Percentiles rank a stretch among this genome's conserved stretches.
These are phyloP conservation scores for Macrotis lagotis DNA, from an alignment of 2,113 vertebrate genomes.

Conservation along the genomic window DNA sequence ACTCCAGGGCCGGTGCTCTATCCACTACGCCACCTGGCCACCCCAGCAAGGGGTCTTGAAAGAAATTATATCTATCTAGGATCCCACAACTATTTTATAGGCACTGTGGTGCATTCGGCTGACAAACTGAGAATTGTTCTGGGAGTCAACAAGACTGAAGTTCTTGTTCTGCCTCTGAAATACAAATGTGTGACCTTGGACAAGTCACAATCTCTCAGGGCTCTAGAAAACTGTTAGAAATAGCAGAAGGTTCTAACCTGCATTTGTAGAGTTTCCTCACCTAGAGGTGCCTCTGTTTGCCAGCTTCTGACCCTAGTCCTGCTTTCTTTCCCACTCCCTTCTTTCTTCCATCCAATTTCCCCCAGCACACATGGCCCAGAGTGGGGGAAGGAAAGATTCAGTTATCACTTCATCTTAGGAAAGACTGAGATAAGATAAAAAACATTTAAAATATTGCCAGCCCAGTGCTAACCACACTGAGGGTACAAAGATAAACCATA, in stretches of 20 bases:
- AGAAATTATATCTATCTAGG: background rate
- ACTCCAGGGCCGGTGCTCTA: too few species aligned
- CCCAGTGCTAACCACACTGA: too few species aligned
- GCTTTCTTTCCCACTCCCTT: background rate
- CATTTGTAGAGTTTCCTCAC: background rate
- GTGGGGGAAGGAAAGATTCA: background rate
- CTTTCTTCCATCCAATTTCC: background rate
- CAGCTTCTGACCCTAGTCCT: background rate
- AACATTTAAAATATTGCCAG: background rate
- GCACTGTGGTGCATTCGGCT: background rate
- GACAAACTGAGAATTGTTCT: too few species aligned
- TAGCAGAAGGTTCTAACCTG: background rate
- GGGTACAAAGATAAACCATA: background rate
- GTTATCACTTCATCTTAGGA: background rate
- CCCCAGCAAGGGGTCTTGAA: background rate
- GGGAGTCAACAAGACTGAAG: background rate
- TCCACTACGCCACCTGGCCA: too few species aligned
- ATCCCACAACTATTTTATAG: background rate
- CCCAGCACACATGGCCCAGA: too few species aligned
- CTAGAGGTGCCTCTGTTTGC: too few species aligned
- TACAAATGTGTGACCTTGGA: background rate
- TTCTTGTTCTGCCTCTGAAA: background rate
- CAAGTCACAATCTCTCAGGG: background rate
- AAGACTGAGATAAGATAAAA: background rate
- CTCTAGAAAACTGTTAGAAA: background rate